phyloP scores from a whole-genome alignment of 2,113 vertebrate genomes.

The Podocnemis expansa region DNA sequence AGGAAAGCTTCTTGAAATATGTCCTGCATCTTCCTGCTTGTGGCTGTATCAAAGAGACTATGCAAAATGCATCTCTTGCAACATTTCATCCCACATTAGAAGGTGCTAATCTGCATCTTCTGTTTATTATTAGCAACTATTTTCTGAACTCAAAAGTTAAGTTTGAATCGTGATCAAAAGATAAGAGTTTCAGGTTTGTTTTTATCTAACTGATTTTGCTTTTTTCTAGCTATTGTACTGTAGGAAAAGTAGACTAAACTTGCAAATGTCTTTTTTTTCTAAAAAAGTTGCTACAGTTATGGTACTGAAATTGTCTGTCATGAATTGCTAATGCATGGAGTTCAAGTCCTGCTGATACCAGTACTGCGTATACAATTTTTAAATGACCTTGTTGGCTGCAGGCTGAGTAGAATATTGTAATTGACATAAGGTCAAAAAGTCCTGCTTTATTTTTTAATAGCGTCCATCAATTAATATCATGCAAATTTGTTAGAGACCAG shows the following conservation, averaged over 20 bases:
- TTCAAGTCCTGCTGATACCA: neutral
- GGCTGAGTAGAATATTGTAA: neutral
- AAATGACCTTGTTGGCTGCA: neutral
- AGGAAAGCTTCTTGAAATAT: neutral
- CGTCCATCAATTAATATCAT: conserved; percentile 62
- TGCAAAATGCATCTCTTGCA: neutral
- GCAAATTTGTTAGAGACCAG: conserved; percentile 61
- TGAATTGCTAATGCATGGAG: neutral
- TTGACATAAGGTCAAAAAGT: neutral
- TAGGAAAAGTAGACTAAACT: neutral
- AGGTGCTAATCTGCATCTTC: neutral
- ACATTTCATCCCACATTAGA: neutral
- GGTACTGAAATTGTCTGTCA: neutral
- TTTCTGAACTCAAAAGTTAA: neutral
- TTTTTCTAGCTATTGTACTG: neutral
- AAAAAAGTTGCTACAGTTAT: neutral
- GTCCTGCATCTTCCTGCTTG: neutral
- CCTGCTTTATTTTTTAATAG: neutral
- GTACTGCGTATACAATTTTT: neutral
- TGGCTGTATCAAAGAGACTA: neutral
- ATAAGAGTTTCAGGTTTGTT: neutral
- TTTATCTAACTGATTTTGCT: neutral
- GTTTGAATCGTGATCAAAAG: neutral
- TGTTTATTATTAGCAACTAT: neutral
- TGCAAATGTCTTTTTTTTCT: neutral